Base-by-base conservation (phyloP, 1,140 invertebrate species). In the Meloidogyne chitwoodi region DNA sequence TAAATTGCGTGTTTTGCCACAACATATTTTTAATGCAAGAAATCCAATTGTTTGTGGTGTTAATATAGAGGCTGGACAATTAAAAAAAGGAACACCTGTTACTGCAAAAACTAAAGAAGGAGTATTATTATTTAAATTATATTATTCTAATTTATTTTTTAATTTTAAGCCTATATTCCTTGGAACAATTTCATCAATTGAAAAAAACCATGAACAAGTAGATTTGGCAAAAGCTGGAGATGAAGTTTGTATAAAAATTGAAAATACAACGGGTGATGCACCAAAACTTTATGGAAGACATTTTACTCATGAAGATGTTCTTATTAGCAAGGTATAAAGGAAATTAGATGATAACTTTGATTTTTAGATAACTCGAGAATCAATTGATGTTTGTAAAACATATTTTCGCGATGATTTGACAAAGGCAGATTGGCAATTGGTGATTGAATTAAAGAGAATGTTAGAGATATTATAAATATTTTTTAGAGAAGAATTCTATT, bases 171-270 rank as follows among this genome's bases (percentile, higher is more conserved):
- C 95, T 89, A 90, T 98, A 76, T 93, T 96, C 74, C 90, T 99
- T 84, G 97, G 97, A 5, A 90, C 94, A 34, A 94, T 99, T 62
- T 93, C 93, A 14, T 96, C 94, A 61, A 93, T 99, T 85, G 94
- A 99, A 88, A 91, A 90, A 79, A 98, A 91, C 88, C 93, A 88
- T 83, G 91, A 92, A 83, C 80, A 87, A 19, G 92, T 98, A 75
- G 95, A 98, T 69, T 90, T 90, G 11, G 97, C 96, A 0, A 91
- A 93, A 69, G 95, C 95, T 89, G 97, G 96, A 3, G 93, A 95
- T 88, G 96, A 99, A 89, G 94, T 99, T 12, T 99, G 96, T 89
- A 92, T 99, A 78, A 99, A 99, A 90, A 98, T 99, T 79, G 95
- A 98, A 80, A 92, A 95, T 4, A 91, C 94, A 48, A 92, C 94